Evolutionary conservation across 2,888 invertebrate species (phyloP).

Genomic region (Laspeyria flexula): DNA sequence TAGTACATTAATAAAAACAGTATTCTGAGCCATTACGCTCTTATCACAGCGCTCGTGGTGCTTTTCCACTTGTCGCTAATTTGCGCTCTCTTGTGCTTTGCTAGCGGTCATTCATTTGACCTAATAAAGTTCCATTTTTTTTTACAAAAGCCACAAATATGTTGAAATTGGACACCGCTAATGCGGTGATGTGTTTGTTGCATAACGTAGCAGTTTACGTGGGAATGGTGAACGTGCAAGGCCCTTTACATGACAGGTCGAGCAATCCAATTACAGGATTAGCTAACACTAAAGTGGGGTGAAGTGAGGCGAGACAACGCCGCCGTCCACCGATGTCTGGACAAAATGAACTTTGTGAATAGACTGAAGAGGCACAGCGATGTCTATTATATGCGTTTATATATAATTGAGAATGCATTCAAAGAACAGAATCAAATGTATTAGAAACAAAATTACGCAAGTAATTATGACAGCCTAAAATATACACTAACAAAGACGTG

Average conservation of each 20-base stretch:
- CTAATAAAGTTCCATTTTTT: neutral
- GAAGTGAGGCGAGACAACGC: constrained; percentile 60
- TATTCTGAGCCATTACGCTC: too few relatives aligned
- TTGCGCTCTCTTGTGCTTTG: too few relatives aligned
- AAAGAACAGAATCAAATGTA: too few relatives aligned
- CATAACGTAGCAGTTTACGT: constrained; percentile 6
- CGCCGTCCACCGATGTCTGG: constrained; percentile 14
- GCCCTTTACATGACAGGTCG: constrained; percentile 41
- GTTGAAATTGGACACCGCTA: neutral
- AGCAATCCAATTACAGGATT: constrained; percentile 72
- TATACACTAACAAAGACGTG: too few relatives aligned
- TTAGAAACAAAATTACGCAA: too few relatives aligned
- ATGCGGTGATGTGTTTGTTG: constrained; percentile 5
- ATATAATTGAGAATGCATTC: too few relatives aligned
- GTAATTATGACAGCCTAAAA: too few relatives aligned
- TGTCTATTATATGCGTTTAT: too few relatives aligned
- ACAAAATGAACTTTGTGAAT: constrained; percentile 24
- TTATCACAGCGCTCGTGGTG: too few relatives aligned
- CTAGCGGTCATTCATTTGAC: too few relatives aligned
- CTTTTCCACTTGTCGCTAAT: too few relatives aligned
- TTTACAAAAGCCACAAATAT: neutral
- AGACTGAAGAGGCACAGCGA: neutral
- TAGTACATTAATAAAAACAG: too few relatives aligned
- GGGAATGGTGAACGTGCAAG: constrained; percentile 23
- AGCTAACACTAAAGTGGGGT: constrained; percentile 66